A percentile compares a stretch with the other conserved stretches of the same genome.
Evolutionary conservation across 2,888 invertebrate genomes (phyloP).

Genomic region (Melikaiella ostensackeni): DNA sequence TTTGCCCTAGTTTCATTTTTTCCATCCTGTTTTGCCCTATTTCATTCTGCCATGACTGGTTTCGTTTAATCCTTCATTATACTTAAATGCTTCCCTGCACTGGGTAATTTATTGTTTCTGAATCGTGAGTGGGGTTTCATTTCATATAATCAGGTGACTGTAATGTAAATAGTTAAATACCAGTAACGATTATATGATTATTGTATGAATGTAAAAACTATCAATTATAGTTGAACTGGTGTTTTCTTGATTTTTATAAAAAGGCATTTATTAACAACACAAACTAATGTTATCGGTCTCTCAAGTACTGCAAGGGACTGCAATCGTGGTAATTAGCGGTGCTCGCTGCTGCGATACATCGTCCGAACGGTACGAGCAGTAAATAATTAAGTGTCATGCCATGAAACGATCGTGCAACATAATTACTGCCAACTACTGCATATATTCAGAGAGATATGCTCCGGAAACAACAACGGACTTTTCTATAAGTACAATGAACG

Average conservation of each 20-base stretch:
- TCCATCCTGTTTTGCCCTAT: constrained; percentile 11
- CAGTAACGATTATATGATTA: not conserved
- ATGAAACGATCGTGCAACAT: constrained; percentile 31
- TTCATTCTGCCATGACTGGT: not conserved
- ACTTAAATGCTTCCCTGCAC: not conserved
- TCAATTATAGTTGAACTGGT: not conserved
- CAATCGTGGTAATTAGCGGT: constrained; percentile 32
- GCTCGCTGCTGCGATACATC: constrained; percentile 26
- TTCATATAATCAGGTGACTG: not conserved
- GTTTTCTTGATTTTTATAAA: constrained; percentile 1
- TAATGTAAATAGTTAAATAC: not conserved
- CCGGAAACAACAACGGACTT: constrained; percentile 26
- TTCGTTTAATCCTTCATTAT: not conserved
- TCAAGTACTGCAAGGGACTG: constrained; percentile 25
- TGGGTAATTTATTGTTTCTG: not conserved
- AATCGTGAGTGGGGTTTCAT: not conserved
- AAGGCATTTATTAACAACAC: constrained; percentile 12
- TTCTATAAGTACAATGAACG: constrained; percentile 27
- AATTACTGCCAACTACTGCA: constrained; percentile 7
- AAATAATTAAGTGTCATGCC: constrained; percentile 37
- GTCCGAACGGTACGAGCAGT: constrained; percentile 29
- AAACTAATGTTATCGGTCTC: constrained; percentile 34
- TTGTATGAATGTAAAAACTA: not conserved
- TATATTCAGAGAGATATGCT: constrained; percentile 18
- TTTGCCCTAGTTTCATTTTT: constrained; percentile 20